phyloP scores from a whole-genome alignment of 2,888 invertebrate genomes.

The Drosophila meridiana region DNA sequence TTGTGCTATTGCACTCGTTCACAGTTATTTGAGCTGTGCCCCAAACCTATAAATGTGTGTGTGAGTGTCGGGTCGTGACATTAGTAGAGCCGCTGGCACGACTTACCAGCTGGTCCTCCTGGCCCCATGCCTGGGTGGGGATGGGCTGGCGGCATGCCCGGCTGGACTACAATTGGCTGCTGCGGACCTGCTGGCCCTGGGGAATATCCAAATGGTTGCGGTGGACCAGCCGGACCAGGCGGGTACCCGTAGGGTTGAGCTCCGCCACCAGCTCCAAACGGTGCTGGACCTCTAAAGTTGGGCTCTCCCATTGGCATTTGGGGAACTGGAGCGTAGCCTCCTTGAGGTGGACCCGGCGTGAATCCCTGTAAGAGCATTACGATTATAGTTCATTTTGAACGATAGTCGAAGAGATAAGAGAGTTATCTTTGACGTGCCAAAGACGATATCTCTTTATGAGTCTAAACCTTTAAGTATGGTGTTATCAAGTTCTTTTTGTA shows the following conservation, averaged over 20 bases:
- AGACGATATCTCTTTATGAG: not conserved
- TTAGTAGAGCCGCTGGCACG: not conserved
- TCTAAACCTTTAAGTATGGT: too few species aligned
- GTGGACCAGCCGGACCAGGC: constrained; percentile 19
- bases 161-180: constrained; percentile 81
- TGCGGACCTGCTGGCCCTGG: constrained; percentile 63
- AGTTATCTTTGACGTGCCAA: not conserved
- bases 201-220: constrained; percentile 53
- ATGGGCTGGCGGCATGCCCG: constrained; percentile 71
- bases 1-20: constrained; percentile 8
- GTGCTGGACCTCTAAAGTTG: constrained; percentile 26
- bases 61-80: too few species aligned
- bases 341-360: constrained; percentile 62
- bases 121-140: constrained; percentile 50
- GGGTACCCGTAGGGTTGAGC: constrained; percentile 51
- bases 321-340: constrained; percentile 84
- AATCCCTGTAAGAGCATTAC: constrained; percentile 72
- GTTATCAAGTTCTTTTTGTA: not conserved
- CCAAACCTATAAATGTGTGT: not conserved
- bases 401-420: not conserved
- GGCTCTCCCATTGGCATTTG: constrained; percentile 74
- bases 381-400: not conserved
- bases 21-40: not conserved
- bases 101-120: constrained; percentile 61
- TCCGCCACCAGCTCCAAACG: constrained; percentile 46